A percentile compares a stretch with the other conserved stretches of the same genome.
These are phyloP conservation scores for Microcebus lehilahytsara DNA, from an alignment of 2,113 vertebrate species.

Conservation along the genomic window DNA sequence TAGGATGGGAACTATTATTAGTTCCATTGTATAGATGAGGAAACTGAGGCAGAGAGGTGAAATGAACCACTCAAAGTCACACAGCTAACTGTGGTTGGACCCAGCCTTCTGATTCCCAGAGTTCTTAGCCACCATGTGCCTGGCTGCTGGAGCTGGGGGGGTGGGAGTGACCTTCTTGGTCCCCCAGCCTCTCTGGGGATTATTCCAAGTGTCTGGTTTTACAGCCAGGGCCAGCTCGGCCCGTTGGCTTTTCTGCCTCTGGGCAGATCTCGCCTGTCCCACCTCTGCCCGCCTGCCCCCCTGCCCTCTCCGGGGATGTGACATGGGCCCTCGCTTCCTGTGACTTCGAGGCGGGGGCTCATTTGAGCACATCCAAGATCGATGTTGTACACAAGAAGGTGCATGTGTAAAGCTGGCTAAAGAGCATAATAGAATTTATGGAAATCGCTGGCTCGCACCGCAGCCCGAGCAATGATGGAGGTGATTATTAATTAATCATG, in stretches of 20 bases:
- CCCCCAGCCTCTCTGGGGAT: background rate
- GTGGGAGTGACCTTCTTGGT: too few species aligned
- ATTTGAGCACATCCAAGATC: conserved; percentile 74
- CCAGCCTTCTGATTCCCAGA: background rate
- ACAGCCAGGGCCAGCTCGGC: background rate
- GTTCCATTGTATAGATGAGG: background rate
- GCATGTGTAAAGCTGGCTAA: conserved; percentile 77
- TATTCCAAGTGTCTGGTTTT: background rate
- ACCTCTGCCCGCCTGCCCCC: background rate
- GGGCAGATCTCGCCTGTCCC: accelerated
- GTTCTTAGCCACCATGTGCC: accelerated
- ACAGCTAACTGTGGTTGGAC: background rate
- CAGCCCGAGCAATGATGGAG: conserved; percentile 77
- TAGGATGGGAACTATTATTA: background rate
- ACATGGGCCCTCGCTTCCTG: background rate
- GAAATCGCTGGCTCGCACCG: conserved; percentile 82
- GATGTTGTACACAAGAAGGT: conserved; percentile 80
- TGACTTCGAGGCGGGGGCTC: conserved; percentile 56
- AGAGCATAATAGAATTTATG: conserved; percentile 84
- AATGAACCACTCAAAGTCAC: background rate
- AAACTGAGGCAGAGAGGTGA: background rate
- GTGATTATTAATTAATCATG: conserved; percentile 93
- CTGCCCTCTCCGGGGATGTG: background rate
- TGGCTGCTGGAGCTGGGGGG: too few species aligned
- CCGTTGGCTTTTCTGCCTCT: background rate